These are phyloP conservation scores for Alectoris magna DNA, from an alignment of 2,797 vertebrate genomes.

Conservation along the genomic window DNA sequence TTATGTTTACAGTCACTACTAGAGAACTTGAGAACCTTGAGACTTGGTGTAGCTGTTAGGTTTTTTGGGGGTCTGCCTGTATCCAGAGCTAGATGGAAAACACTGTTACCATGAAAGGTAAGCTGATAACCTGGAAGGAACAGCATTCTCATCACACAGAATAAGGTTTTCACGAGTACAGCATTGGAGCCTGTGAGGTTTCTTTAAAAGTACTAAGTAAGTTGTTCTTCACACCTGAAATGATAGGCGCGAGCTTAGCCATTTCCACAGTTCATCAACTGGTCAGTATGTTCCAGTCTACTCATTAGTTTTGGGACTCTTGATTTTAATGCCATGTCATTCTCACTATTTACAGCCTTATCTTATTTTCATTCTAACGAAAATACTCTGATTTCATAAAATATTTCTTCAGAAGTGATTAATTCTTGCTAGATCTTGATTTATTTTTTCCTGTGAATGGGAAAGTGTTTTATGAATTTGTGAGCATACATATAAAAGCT, in stretches of 20 bases:
- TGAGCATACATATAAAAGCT: not conserved
- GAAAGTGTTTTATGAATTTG: not conserved
- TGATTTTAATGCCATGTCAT: not conserved
- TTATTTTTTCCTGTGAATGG: not conserved
- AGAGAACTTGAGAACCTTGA: too few relatives aligned
- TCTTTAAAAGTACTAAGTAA: not conserved
- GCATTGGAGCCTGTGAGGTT: not conserved
- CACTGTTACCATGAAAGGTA: not conserved
- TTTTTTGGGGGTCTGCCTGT: not conserved
- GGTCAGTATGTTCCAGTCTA: not conserved
- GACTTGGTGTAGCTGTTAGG: not conserved
- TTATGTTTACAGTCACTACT: not conserved
- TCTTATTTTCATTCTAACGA: not conserved
- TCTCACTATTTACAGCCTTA: not conserved
- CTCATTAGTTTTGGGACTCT: not conserved
- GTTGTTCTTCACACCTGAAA: not conserved
- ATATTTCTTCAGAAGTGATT: not conserved
- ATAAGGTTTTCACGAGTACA: not conserved
- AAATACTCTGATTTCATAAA: not conserved
- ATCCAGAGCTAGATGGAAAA: not conserved
- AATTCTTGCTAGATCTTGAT: not conserved
- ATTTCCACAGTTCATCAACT: not conserved
- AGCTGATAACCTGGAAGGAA: not conserved
- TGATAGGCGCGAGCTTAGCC: not conserved
- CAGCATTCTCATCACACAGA: not conserved